These are phyloP conservation scores for Petrolisthes cinctipes DNA, from an alignment of 2,888 invertebrate genomes.

Conservation along the genomic window DNA sequence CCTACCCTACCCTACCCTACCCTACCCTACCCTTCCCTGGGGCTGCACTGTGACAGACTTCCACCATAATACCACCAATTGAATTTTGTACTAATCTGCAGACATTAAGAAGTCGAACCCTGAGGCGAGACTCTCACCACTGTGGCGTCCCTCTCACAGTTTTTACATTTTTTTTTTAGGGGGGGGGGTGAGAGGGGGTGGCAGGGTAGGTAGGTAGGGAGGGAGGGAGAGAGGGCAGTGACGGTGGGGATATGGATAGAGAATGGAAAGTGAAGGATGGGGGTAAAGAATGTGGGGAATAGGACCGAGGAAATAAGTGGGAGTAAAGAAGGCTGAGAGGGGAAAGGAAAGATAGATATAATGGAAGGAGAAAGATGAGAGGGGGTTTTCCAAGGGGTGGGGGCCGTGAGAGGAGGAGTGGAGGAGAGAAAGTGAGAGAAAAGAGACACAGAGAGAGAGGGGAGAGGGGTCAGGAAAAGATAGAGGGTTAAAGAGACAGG, in stretches of 20 bases:
- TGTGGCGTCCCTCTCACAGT: constrained; percentile 8
- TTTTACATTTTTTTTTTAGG: constrained; percentile 24
- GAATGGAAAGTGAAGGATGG: too few species aligned
- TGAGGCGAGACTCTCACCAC: constrained; percentile 34
- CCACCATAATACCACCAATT: constrained; percentile 51
- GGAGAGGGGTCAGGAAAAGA: too few species aligned
- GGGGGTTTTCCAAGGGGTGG: not conserved
- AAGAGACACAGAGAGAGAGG: not conserved
- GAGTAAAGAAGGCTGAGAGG: not conserved
- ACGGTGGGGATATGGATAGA: not conserved
- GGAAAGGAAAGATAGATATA: not conserved
- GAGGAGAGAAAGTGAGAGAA: not conserved
- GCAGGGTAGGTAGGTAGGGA: not conserved
- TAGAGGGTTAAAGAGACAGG: not conserved
- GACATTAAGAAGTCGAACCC: constrained; percentile 51
- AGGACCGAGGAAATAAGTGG: not conserved
- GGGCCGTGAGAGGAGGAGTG: not conserved
- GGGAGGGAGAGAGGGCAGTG: not conserved
- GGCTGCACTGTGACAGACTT: constrained; percentile 49
- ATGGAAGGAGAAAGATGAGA: not conserved
- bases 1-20: too few species aligned
- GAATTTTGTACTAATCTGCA: constrained; percentile 55
- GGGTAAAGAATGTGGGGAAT: not conserved
- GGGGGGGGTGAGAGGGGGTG: not conserved
- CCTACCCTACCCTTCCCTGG: constrained; percentile 18